phyloP scores from a whole-genome alignment of 2,888 invertebrate genomes.

The Homarus gammarus region DNA sequence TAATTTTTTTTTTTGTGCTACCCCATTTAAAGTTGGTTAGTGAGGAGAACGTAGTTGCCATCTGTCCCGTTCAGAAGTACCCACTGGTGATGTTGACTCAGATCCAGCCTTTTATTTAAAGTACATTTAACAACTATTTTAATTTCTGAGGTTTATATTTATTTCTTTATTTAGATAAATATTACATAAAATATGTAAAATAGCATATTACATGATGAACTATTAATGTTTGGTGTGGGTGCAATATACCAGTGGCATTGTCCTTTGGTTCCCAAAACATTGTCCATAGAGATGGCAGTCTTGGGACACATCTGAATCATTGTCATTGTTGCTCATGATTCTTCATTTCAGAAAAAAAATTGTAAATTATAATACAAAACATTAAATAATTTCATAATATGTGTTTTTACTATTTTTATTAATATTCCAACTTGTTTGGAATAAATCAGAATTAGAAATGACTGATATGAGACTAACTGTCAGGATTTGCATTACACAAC shows the following conservation, averaged over 20 bases:
- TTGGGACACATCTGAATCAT: constrained; percentile 30
- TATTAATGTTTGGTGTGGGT: not conserved
- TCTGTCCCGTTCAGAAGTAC: constrained; percentile 33
- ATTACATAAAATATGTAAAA: not conserved
- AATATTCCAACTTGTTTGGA: constrained; percentile 11
- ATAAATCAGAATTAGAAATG: not conserved
- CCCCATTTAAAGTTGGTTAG: constrained; percentile 19
- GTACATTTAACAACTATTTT: not conserved
- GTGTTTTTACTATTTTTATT: constrained; percentile 21
- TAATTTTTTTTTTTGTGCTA: constrained; percentile 14
- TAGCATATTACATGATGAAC: not conserved
- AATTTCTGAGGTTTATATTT: not conserved
- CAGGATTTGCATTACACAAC: not conserved
- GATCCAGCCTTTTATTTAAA: not conserved
- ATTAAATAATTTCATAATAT: constrained; percentile 48
- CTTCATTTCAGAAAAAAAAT: constrained; percentile 34
- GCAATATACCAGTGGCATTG: not conserved
- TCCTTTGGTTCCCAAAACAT: not conserved
- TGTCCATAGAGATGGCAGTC: not conserved
- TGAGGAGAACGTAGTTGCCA: constrained; percentile 39
- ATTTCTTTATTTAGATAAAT: not conserved
- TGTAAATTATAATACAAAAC: constrained; percentile 52
- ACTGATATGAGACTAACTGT: constrained; percentile 12
- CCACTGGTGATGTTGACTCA: constrained; percentile 1
- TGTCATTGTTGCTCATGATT: constrained; percentile 46